Evolutionary conservation across 2,113 vertebrate species (phyloP), one percentile per base, ranked within the genome.

Genomic region (Hoplias malabaricus): DNA sequence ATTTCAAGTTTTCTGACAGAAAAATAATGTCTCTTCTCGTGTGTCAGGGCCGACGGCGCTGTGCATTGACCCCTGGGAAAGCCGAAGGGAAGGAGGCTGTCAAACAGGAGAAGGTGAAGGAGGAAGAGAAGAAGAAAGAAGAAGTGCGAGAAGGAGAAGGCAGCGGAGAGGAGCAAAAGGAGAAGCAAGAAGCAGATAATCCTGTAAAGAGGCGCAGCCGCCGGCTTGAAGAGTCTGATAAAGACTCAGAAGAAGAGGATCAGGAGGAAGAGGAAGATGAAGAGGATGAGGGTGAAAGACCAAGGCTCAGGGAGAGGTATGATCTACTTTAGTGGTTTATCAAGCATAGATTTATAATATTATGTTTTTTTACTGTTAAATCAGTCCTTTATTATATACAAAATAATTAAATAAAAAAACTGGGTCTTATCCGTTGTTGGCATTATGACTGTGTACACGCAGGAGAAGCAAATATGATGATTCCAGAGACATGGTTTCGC

Each of bases 191-290:
- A 85, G 91, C 85, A 69, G 93, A 93, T 46, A 9, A 33, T 68
- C 72, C 56, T 23, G 69, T 71, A 59, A 92, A 88, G 76, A 87
- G 90, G 16, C 89, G 89, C 77, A 92, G 89, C 80, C 84, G 90
- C 80, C 93, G 91, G 38, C 90, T 93, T 66, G 96, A 98, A 14
- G 96, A 96, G 83, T 98, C 95, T 0, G 97, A 99, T 57, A 94
- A 85, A 80, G 96, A 97, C 43, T 95, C 96, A 0, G 96, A 98
- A 0, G 96, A 97, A 4, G 97, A 93, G 5, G 90, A 92, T 0
- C 83, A 87, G 0, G 91, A 91, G 0, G 90, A 91, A 0, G 91
- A 98, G 0, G 95, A 98, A 0, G 94, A 89, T 2, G 82, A 84
- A 0, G 81, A 83, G 2, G 82, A 25, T 21, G 73, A 62, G 5